A percentile compares a stretch with the other conserved stretches of the same genome.
phyloP scores from a whole-genome alignment of 2,888 invertebrate genomes.

The Agonopterix alstromeriana region DNA sequence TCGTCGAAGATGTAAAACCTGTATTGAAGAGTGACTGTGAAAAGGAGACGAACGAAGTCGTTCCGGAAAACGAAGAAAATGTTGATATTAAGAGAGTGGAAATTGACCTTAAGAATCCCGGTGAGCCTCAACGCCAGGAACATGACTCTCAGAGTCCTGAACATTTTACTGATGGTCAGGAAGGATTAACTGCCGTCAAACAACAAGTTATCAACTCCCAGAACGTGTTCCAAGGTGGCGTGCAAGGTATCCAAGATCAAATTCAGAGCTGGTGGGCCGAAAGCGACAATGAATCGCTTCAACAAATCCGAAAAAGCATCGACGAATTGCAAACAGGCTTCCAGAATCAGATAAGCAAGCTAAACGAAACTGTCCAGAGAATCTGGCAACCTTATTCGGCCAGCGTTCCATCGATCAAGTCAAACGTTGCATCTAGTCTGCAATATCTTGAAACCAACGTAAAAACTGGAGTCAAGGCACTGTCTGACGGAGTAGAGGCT shows the following conservation, averaged over 20 bases:
- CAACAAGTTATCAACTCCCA: background rate
- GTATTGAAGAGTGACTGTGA: conserved; percentile 24
- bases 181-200: conserved; percentile 12
- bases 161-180: conserved; percentile 33
- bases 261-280: conserved; percentile 36
- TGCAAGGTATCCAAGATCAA: conserved; percentile 23
- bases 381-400: conserved; percentile 26
- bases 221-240: conserved; percentile 25
- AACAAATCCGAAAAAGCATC: conserved; percentile 37
- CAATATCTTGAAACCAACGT: conserved; percentile 41
- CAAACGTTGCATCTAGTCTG: conserved; percentile 20
- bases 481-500: conserved; percentile 42
- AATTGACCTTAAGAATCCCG: conserved; percentile 52
- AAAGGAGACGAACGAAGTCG: conserved; percentile 26
- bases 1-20: conserved; percentile 35
- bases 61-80: conserved; percentile 20
- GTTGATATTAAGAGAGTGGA: conserved; percentile 38
- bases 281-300: conserved; percentile 29
- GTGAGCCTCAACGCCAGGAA: conserved; percentile 56
- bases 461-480: conserved; percentile 36
- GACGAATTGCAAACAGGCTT: conserved; percentile 40
- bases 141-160: conserved; percentile 63
- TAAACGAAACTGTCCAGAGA: conserved; percentile 41
- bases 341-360: conserved; percentile 37
- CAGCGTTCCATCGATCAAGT: conserved; percentile 19